phyloP scores from a whole-genome alignment of 2,113 vertebrate genomes.

The Trogon melanurus region DNA sequence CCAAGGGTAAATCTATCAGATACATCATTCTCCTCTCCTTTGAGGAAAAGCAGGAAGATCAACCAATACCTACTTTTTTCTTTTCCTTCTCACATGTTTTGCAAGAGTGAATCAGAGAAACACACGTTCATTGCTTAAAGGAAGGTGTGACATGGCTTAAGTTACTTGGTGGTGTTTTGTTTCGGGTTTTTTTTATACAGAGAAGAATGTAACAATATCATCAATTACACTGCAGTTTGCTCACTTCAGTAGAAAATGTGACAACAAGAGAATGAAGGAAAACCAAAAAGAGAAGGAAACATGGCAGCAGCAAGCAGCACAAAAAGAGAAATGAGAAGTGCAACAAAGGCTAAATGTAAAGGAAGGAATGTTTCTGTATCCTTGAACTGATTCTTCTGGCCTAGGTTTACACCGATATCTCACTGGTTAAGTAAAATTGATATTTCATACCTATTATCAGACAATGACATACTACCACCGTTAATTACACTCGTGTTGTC shows the following conservation, averaged over 20 bases:
- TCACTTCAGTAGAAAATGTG: not conserved
- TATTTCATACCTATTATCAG: not conserved
- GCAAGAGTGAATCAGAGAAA: not conserved
- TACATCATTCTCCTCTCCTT: not conserved
- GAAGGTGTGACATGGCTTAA: not conserved
- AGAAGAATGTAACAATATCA: not conserved
- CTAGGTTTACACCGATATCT: not conserved
- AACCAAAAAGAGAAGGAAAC: not conserved
- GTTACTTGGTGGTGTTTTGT: not conserved
- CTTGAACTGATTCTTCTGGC: not conserved
- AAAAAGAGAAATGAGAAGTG: not conserved
- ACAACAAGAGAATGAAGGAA: not conserved
- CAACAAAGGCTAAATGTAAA: not conserved
- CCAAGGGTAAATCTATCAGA: conserved; percentile 4
- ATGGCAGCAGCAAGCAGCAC: not conserved
- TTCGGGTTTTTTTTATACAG: not conserved
- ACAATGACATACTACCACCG: not conserved
- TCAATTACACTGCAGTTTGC: not conserved
- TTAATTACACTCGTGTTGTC: not conserved
- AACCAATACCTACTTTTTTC: not conserved
- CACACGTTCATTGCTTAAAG: not conserved
- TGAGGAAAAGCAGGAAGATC: not conserved
- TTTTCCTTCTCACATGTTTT: not conserved
- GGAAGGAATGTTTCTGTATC: not conserved
- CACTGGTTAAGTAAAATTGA: not conserved